Evolutionary conservation across 2,797 vertebrate species (phyloP).

Genomic region (Toxotes lorentzi): DNA sequence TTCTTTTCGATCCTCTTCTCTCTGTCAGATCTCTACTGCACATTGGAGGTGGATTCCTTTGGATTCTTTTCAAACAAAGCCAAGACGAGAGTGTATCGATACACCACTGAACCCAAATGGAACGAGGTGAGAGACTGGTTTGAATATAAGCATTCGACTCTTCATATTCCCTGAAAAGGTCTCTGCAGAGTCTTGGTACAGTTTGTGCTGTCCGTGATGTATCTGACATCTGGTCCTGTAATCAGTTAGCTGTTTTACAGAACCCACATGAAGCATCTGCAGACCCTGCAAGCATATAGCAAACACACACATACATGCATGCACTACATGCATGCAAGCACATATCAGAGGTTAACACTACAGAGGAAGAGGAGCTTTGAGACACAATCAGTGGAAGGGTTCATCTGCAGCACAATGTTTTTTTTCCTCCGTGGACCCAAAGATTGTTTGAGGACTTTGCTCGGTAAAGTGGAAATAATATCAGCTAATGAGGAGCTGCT

Average conservation of each 20-base stretch:
- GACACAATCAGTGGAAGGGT: slow-evolving; percentile 44
- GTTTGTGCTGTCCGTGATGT: slow-evolving; percentile 21
- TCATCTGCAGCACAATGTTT: slow-evolving; percentile 33
- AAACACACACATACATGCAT: slow-evolving; percentile 22
- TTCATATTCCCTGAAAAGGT: neutral
- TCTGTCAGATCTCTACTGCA: slow-evolving; percentile 94
- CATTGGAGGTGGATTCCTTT: slow-evolving; percentile 97
- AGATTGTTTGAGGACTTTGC: slow-evolving; percentile 64
- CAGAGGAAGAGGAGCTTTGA: slow-evolving; percentile 34
- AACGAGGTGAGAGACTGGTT: slow-evolving; percentile 89
- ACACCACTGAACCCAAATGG: slow-evolving; percentile 98
- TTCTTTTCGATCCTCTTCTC: neutral
- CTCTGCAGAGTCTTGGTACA: neutral
- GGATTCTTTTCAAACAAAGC: slow-evolving; percentile 98
- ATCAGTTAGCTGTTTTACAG: slow-evolving; percentile 30
- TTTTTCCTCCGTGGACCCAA: slow-evolving; percentile 35
- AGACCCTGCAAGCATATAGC: slow-evolving; percentile 29
- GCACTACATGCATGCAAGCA: slow-evolving; percentile 2
- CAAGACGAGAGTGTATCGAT: slow-evolving; percentile 97
- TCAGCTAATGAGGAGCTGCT: slow-evolving; percentile 77
- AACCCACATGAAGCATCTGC: slow-evolving; percentile 38
- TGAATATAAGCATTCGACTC: neutral
- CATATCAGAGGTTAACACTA: slow-evolving; percentile 9
- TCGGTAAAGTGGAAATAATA: slow-evolving; percentile 75
- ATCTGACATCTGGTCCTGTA: slow-evolving; percentile 59